Base-by-base conservation (phyloP, 1,140 invertebrate genomes). In the Leucophenga varia region DNA sequence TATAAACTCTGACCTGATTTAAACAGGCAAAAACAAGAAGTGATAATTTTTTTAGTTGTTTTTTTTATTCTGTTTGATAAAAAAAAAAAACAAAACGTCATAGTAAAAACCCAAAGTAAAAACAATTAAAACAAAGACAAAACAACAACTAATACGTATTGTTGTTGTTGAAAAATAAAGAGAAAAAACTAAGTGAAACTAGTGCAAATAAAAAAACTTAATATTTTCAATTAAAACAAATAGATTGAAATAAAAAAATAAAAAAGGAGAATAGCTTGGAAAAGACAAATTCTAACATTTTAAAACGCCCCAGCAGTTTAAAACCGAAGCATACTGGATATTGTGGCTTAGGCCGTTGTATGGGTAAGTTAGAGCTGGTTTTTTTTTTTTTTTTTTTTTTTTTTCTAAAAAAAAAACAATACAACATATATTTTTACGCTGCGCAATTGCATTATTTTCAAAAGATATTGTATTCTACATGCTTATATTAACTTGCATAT, bases 321-420 rank as follows among this genome's bases (percentile, higher is more conserved):
- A 58, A 60, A 48, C 45, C 57, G 46, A 49, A 58, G 36, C 52
- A 57, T 55, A 58, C 57, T 41, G 52, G 64, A 61, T 57, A 63
- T 74, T 57, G 71, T 32, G 71, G 71, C 71, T 69, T 74, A 74
- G 64, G 71, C 71, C 71, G 61, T 74, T 74, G 71, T 74, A 74
- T 74, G 71, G 71, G 71, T 74, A 55, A 74, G 71, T 73, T n/a
- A n/a, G n/a, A n/a, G n/a, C n/a, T n/a, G n/a, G n/a, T 7, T 16
- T 31, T 20, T 1, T 36, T 7, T 7, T n/a, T 18, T 4, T 0
- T 12, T 6, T 3, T 22, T 4, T 3, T 13, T 4, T 3, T 6
- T 5, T 9, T 3, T 18, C 16, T 1, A 19, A 3, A 13, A 31
- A n/a, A n/a, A n/a, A n/a, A n/a, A n/a, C n/a, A n/a, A n/a, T n/a